These are phyloP conservation scores for Austrofundulus limnaeus DNA, from an alignment of 2,113 vertebrate genomes.

Conservation along the genomic window DNA sequence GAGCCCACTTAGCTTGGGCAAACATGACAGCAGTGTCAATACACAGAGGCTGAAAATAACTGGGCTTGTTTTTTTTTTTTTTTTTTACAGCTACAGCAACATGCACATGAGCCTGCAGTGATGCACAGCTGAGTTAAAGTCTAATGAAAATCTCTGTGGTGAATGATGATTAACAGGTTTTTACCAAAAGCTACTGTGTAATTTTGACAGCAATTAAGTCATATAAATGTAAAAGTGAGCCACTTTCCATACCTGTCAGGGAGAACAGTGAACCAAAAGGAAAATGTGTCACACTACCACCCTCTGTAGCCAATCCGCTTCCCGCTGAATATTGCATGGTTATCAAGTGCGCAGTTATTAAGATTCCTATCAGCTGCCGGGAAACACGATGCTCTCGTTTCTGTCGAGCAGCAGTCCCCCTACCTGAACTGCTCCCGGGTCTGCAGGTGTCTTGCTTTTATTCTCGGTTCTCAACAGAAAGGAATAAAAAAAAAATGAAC, in stretches of 20 bases:
- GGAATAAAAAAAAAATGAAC: slow-evolving; percentile 39
- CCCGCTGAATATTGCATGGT: slow-evolving; percentile 28
- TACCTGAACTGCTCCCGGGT: slow-evolving; percentile 27
- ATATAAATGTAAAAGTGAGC: background rate
- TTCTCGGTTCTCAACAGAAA: slow-evolving; percentile 37
- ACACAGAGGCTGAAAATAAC: slow-evolving; percentile 3
- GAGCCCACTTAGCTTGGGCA: slow-evolving; percentile 38
- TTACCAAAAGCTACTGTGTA: slow-evolving; percentile 2
- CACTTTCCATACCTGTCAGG: background rate
- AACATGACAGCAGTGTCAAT: slow-evolving; percentile 40
- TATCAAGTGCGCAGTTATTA: slow-evolving; percentile 52
- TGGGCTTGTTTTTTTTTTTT: too few species aligned
- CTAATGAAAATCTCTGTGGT: slow-evolving; percentile 12
- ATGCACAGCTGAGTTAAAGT: background rate
- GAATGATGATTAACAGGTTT: slow-evolving; percentile 14
- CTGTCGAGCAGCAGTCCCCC: slow-evolving; percentile 38
- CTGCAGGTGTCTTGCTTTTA: slow-evolving; percentile 41
- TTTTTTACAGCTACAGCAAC: slow-evolving; percentile 3
- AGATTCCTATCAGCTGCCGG: slow-evolving; percentile 63
- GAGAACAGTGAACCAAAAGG: slow-evolving; percentile 2
- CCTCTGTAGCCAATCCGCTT: slow-evolving; percentile 16
- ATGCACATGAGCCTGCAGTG: background rate
- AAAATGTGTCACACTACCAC: slow-evolving; percentile 25
- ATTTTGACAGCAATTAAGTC: slow-evolving; percentile 18
- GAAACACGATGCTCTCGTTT: slow-evolving; percentile 49